Conservation (phyloP, 2,113 vertebrate species). For the Tor tambroides region DNA sequence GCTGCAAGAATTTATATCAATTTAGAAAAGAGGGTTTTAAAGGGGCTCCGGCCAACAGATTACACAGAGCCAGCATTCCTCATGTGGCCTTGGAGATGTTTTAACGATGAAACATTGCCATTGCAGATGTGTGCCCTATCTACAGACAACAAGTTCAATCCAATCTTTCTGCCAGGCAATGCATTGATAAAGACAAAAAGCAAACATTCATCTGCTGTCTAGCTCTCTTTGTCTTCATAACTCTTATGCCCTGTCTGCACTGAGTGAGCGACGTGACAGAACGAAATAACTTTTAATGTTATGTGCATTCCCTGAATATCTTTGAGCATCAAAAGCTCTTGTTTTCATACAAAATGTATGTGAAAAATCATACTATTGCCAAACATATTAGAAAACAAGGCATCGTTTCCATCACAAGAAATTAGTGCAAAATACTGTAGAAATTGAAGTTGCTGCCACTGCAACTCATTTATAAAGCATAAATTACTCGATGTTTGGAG, state of each 20-base stretch:
- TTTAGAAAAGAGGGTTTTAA: constrained; percentile 52
- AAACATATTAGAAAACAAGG: not conserved
- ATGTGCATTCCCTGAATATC: not conserved
- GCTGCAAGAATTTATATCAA: constrained; percentile 54
- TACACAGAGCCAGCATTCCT: constrained; percentile 35
- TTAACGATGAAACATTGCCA: constrained; percentile 46
- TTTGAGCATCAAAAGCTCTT: not conserved
- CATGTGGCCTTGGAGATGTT: constrained; percentile 42
- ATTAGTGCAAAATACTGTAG: not conserved
- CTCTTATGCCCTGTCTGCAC: not conserved
- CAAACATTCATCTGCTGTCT: constrained; percentile 15
- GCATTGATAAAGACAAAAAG: constrained; percentile 22
- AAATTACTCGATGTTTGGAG: too few relatives aligned
- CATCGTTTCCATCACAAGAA: not conserved
- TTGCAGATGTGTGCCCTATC: constrained; percentile 10
- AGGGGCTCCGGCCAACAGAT: constrained; percentile 34
- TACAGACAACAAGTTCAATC: constrained; percentile 11
- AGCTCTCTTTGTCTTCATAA: not conserved
- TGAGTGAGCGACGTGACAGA: not conserved
- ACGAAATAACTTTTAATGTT: not conserved
- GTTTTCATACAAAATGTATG: not conserved
- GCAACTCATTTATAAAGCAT: too few relatives aligned
- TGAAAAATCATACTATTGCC: not conserved
- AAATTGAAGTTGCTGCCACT: not conserved
- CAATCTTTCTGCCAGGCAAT: constrained; percentile 19